A percentile compares a stretch with the other conserved stretches of the same genome.
These are phyloP conservation scores for Xestia ashworthii DNA, from an alignment of 2,888 invertebrate genomes.

Conservation along the genomic window DNA sequence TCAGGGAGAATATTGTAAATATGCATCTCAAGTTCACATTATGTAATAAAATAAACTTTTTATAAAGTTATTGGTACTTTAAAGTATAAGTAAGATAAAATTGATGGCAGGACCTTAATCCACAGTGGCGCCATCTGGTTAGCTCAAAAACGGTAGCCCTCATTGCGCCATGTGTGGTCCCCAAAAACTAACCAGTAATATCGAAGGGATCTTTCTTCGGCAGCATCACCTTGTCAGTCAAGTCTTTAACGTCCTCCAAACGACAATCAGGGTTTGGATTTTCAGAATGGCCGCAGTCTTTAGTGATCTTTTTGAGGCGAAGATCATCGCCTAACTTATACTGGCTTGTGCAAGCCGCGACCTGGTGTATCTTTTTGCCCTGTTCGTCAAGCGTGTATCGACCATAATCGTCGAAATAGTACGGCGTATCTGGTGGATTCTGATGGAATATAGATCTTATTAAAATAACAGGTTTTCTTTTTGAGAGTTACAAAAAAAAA, in stretches of 20 bases:
- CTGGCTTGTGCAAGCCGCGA: slow-evolving; percentile 77
- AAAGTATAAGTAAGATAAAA: too few relatives aligned
- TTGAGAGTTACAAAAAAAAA: too few relatives aligned
- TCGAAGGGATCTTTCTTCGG: slow-evolving; percentile 71
- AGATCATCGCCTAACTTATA: slow-evolving; percentile 73
- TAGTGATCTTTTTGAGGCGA: slow-evolving; percentile 70
- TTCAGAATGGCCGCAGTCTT: slow-evolving; percentile 79
- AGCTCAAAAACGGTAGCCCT: too few relatives aligned
- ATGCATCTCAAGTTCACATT: too few relatives aligned
- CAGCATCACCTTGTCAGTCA: slow-evolving; percentile 66
- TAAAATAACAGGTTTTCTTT: too few relatives aligned
- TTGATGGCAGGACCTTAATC: too few relatives aligned
- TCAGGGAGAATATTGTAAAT: too few relatives aligned
- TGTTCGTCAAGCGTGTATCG: slow-evolving; percentile 72
- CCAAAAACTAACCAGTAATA: slow-evolving; percentile 70
- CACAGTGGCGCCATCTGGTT: too few relatives aligned
- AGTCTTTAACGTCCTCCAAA: slow-evolving; percentile 68
- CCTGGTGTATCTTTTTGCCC: slow-evolving; percentile 78
- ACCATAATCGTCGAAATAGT: slow-evolving; percentile 78
- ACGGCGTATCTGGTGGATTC: slow-evolving; percentile 68
- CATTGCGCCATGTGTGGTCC: neutral
- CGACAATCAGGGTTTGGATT: slow-evolving; percentile 68
- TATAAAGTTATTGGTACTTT: too few relatives aligned
- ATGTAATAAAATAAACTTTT: too few relatives aligned
- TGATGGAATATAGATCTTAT: slow-evolving; percentile 43